A percentile compares a stretch with the other conserved stretches of the same genome.
Conservation (phyloP, 2,113 vertebrate genomes). For the Myrmecophaga tridactyla region DNA sequence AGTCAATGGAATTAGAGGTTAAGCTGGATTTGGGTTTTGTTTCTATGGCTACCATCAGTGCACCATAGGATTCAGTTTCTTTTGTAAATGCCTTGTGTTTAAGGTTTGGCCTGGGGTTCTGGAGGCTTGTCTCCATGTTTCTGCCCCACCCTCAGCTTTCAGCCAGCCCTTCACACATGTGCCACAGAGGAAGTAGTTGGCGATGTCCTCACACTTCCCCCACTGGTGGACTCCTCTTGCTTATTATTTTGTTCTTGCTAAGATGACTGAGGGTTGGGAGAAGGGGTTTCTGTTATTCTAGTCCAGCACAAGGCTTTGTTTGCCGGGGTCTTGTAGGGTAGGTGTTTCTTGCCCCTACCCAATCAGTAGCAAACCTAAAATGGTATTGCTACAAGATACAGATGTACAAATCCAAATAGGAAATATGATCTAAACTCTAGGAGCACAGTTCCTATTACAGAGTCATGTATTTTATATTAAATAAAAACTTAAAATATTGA, state of each 20-base stretch:
- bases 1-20: neutral
- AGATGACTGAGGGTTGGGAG: rapidly evolving
- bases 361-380: neutral
- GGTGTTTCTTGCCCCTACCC: neutral
- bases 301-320: neutral
- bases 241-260: neutral
- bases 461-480: neutral
- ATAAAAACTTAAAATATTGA: neutral
- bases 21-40: neutral
- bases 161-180: neutral
- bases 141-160: neutral
- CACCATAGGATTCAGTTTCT: too few species aligned
- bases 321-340: neutral
- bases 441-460: neutral
- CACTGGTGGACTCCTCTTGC: neutral
- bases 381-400: neutral
- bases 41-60: neutral
- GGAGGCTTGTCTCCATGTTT: neutral
- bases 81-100: neutral
- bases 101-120: neutral
- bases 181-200: neutral
- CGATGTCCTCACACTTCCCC: rapidly evolving
- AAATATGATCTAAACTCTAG: neutral
- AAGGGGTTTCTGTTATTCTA: too few species aligned
- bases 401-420: neutral